A percentile compares a stretch with the other conserved stretches of the same genome.
Conservation (phyloP, 2,888 invertebrate genomes). For the Eilema depressum region DNA sequence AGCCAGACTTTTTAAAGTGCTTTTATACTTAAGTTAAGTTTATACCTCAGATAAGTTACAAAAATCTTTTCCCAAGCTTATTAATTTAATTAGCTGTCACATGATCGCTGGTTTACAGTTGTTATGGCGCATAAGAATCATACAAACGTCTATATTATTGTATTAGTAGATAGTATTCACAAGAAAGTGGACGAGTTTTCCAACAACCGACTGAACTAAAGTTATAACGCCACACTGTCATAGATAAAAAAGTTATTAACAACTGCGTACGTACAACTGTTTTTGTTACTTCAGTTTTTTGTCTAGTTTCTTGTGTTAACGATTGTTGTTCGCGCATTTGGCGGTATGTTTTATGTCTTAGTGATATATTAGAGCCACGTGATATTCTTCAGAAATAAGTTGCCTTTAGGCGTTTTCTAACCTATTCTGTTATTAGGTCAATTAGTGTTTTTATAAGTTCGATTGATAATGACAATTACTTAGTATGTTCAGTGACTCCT, state of each 20-base stretch:
- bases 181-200: constrained; percentile 19
- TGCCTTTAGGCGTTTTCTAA: constrained; percentile 18
- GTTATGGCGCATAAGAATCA: neutral
- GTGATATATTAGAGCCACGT: neutral
- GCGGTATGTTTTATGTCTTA: neutral
- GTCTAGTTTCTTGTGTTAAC: constrained; percentile 12
- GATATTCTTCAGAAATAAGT: neutral
- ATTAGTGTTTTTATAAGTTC: neutral
- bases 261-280: constrained; percentile 20
- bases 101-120: neutral
- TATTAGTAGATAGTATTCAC: constrained; percentile 20
- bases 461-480: too few relatives aligned
- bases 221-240: constrained; percentile 24
- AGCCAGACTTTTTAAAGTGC: too few relatives aligned
- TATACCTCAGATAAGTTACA: neutral
- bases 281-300: constrained; percentile 22
- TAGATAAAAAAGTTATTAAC: constrained; percentile 32
- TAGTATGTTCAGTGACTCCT: neutral
- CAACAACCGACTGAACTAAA: constrained; percentile 24
- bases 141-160: neutral
- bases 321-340: constrained; percentile 11
- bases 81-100: neutral
- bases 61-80: neutral
- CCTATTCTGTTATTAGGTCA: neutral
- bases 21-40: neutral